Evolutionary conservation across 2,888 invertebrate species (phyloP).

Genomic region (Diabrotica balteata): DNA sequence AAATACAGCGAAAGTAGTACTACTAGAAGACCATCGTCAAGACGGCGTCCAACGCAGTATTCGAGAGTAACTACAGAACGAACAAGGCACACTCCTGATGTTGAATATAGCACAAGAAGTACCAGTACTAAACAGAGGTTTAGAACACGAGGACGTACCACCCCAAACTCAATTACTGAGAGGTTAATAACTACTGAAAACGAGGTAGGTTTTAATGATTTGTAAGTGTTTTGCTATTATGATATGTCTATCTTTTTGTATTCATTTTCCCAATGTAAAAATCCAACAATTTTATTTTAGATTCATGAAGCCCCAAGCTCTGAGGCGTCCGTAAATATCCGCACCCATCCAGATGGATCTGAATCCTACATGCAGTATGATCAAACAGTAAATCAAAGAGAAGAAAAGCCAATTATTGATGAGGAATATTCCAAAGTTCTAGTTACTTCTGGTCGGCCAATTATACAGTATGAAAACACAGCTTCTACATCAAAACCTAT

Average conservation of each 20-base stretch:
- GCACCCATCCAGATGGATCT: constrained; percentile 35
- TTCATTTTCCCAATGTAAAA: no score
- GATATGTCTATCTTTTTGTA: no score
- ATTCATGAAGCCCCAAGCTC: constrained; percentile 32
- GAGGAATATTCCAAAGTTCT: constrained; percentile 32
- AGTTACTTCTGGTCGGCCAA: constrained; percentile 37
- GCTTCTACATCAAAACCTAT: constrained; percentile 38
- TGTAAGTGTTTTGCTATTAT: not conserved
- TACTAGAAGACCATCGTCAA: constrained; percentile 54
- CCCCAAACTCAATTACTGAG: constrained; percentile 42
- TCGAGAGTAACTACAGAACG: constrained; percentile 45
- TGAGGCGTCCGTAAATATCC: constrained; percentile 20
- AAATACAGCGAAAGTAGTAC: constrained; percentile 58
- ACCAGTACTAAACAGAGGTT: constrained; percentile 48
- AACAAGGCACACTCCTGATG: constrained; percentile 44
- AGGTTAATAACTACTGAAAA: constrained; percentile 46
- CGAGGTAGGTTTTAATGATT: constrained; percentile 25
- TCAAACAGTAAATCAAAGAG: constrained; percentile 37
- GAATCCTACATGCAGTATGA: constrained; percentile 50
- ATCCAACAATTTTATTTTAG: constrained; percentile 27
- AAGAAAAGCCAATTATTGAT: constrained; percentile 20
- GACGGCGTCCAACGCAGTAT: constrained; percentile 57
- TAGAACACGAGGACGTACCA: constrained; percentile 52
- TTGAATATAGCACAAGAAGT: constrained; percentile 29
- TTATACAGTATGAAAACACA: constrained; percentile 39